Evolutionary conservation across 2,113 vertebrate genomes (phyloP).

Genomic region (Hymenochirus boettgeri): DNA sequence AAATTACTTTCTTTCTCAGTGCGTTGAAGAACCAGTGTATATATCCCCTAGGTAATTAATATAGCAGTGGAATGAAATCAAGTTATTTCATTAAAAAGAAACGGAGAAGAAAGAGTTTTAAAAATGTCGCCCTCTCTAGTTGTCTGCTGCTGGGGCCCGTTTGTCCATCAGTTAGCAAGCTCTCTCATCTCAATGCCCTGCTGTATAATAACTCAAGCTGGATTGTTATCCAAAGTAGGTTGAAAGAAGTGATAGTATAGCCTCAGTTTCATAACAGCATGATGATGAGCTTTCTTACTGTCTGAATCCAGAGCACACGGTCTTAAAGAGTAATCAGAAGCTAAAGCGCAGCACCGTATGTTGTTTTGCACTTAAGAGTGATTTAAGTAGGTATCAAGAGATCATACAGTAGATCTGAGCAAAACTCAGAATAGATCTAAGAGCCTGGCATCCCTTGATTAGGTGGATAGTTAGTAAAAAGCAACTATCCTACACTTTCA

Average conservation of each 20-base stretch:
- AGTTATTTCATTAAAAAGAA: conserved; percentile 42
- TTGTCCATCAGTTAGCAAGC: conserved; percentile 31
- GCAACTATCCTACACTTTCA: conserved; percentile 32
- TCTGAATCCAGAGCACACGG: conserved; percentile 38
- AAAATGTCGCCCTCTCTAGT: conserved; percentile 25
- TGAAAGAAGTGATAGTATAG: conserved; percentile 41
- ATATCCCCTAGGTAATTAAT: conserved; percentile 46
- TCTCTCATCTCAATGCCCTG: conserved; percentile 38
- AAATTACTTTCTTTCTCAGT: conserved; percentile 31
- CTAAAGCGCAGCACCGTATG: conserved; percentile 18
- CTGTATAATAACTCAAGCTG: conserved; percentile 40
- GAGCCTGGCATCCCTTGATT: conserved; percentile 25
- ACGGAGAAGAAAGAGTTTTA: conserved; percentile 21
- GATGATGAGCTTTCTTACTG: conserved; percentile 54
- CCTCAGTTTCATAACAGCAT: conserved; percentile 40
- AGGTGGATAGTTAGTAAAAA: conserved; percentile 15
- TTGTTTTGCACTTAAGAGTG: conserved; percentile 36
- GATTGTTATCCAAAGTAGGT: conserved; percentile 36
- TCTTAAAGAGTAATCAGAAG: conserved; percentile 41
- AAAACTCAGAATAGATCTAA: conserved; percentile 27
- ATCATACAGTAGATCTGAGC: conserved; percentile 16
- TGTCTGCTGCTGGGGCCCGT: conserved; percentile 35
- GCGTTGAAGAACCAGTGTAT: conserved; percentile 35
- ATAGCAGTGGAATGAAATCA: conserved; percentile 31
- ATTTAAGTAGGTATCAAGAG: conserved; percentile 32